Evolutionary conservation across 2,888 invertebrate species (phyloP).

Genomic region (Himalopsyche anomala): DNA sequence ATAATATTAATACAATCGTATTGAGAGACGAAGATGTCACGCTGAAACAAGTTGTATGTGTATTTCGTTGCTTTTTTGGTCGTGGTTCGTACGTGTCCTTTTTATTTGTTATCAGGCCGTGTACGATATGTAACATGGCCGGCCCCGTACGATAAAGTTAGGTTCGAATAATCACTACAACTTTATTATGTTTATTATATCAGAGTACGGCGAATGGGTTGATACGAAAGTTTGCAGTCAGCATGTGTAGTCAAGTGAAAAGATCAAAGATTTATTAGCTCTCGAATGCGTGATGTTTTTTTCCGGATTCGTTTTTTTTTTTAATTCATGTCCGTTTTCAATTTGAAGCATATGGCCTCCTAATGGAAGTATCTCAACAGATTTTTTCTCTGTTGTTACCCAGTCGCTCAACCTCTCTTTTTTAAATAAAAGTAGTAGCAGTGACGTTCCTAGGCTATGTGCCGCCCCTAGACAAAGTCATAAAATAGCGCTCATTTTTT

Average conservation of each 20-base stretch:
- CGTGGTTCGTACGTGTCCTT: constrained; percentile 55
- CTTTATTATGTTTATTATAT: constrained; percentile 64
- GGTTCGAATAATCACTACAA: constrained; percentile 63
- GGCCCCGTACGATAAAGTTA: constrained; percentile 61
- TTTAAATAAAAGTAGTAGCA: too few species aligned
- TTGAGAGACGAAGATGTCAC: constrained; percentile 55
- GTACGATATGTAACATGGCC: constrained; percentile 63
- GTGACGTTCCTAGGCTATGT: too few species aligned
- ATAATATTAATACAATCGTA: constrained; percentile 32
- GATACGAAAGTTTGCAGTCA: neutral
- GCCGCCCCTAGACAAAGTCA: too few species aligned
- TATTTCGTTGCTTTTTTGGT: constrained; percentile 31
- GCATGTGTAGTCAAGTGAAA: neutral
- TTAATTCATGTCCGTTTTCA: too few species aligned
- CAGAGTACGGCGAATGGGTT: constrained; percentile 53
- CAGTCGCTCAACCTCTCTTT: too few species aligned
- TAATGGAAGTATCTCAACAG: too few species aligned
- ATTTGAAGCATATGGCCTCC: too few species aligned
- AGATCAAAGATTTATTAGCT: too few species aligned
- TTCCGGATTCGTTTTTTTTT: too few species aligned
- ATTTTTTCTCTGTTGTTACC: too few species aligned
- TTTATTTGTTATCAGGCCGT: constrained; percentile 62
- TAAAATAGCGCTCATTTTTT: too few species aligned
- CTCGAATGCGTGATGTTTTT: too few species aligned
- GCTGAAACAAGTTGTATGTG: constrained; percentile 50